Conservation (phyloP, 1,140 invertebrate genomes). For the Goniozus legneri region DNA sequence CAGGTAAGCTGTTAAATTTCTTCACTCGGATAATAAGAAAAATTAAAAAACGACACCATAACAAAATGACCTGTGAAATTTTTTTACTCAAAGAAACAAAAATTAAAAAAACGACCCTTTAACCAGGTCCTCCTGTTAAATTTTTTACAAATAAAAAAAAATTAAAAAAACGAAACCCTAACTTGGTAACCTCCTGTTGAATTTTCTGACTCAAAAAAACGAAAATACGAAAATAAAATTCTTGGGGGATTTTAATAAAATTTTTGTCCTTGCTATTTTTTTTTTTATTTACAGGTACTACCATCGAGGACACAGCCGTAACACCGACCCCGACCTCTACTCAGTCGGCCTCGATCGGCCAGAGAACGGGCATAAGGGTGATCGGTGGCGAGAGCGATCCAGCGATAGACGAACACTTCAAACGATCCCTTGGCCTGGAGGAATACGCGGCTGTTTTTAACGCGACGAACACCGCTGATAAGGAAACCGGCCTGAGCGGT, state of each 20-base stretch:
- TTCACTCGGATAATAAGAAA: too few relatives aligned
- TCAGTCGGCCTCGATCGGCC: conserved; percentile 40
- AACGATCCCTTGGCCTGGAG: conserved; percentile 80
- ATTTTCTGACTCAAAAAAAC: neutral
- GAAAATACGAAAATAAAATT: too few relatives aligned
- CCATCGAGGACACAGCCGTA: conserved; percentile 46
- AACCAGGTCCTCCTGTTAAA: too few relatives aligned
- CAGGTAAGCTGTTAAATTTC: conserved; percentile 31
- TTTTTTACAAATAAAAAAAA: too few relatives aligned
- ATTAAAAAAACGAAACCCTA: neutral
- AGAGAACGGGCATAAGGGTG: conserved; percentile 43
- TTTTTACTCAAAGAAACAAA: too few relatives aligned
- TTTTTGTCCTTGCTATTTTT: too few relatives aligned
- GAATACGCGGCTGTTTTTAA: conserved; percentile 81
- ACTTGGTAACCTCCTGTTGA: neutral
- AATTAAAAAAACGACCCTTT: too few relatives aligned
- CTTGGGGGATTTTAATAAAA: too few relatives aligned
- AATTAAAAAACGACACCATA: too few relatives aligned
- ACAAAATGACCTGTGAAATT: too few relatives aligned
- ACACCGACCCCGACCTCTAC: conserved; percentile 43
- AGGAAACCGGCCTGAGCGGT: conserved; percentile 48
- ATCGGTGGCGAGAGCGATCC: conserved; percentile 64
- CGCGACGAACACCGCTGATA: conserved; percentile 50
- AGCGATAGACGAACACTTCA: conserved; percentile 93
- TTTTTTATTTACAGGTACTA: conserved; percentile 34